Evolutionary conservation across 2,888 invertebrate species (phyloP).

Genomic region (Spodoptera littoralis): DNA sequence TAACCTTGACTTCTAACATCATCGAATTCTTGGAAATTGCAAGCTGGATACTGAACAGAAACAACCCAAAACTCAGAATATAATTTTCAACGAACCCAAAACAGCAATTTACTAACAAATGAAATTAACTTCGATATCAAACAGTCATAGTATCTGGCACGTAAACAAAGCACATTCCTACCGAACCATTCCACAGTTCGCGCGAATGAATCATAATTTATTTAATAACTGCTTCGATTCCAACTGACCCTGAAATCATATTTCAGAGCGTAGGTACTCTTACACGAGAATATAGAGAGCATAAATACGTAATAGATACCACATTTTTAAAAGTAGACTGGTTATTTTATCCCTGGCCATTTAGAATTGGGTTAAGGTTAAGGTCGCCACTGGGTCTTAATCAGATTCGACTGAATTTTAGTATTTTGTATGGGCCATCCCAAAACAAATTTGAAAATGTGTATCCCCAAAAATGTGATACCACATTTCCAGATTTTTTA

Average conservation of each 20-base stretch:
- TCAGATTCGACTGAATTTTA: too few relatives aligned
- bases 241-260: slow-evolving; percentile 47
- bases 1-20: neutral
- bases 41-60: neutral
- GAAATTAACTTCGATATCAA: slow-evolving; percentile 42
- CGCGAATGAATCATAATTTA: slow-evolving; percentile 56
- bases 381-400: too few relatives aligned
- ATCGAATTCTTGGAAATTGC: neutral
- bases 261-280: slow-evolving; percentile 7
- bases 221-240: slow-evolving; percentile 49
- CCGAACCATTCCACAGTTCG: slow-evolving; percentile 34
- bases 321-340: too few relatives aligned
- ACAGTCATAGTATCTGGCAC: slow-evolving; percentile 41
- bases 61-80: too few relatives aligned
- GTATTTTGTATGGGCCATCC: too few relatives aligned
- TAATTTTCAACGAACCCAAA: slow-evolving; percentile 15
- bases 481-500: too few relatives aligned
- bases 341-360: too few relatives aligned
- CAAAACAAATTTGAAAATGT: too few relatives aligned
- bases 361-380: too few relatives aligned
- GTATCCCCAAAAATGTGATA: too few relatives aligned
- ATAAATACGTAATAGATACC: neutral
- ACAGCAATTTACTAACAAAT: slow-evolving; percentile 9
- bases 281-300: slow-evolving; percentile 4
- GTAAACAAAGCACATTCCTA: slow-evolving; percentile 49